A percentile compares a stretch with the other conserved stretches of the same genome.
phyloP scores from a whole-genome alignment of 2,888 invertebrate genomes.

The Geotrupes spiniger region DNA sequence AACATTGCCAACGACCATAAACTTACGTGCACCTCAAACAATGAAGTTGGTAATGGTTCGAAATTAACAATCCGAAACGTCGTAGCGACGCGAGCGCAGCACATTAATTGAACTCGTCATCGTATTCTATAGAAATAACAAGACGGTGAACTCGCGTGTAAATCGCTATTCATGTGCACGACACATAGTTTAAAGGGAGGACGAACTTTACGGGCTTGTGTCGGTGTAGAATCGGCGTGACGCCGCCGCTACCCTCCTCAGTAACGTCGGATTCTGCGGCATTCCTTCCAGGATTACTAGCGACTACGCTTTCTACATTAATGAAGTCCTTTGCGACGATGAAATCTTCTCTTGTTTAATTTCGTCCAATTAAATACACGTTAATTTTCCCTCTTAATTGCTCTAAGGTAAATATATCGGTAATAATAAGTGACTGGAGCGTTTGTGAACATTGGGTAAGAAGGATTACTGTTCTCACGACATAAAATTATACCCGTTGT shows the following conservation, averaged over 20 bases:
- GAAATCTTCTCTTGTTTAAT: conserved; percentile 6
- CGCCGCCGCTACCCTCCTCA: conserved; percentile 8
- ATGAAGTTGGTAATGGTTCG: too few species aligned
- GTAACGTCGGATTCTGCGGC: conserved; percentile 26
- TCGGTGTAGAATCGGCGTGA: not conserved
- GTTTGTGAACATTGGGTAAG: too few species aligned
- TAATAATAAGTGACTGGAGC: too few species aligned
- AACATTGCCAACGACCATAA: too few species aligned
- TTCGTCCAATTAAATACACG: conserved; percentile 3
- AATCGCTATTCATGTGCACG: conserved; percentile 29
- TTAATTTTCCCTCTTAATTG: not conserved
- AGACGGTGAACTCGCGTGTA: conserved; percentile 29
- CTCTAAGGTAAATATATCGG: too few species aligned
- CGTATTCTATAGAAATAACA: conserved; percentile 33
- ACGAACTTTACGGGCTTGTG: conserved; percentile 24
- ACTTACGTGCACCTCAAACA: too few species aligned
- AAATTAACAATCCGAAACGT: too few species aligned
- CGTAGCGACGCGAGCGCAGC: too few species aligned
- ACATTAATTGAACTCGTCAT: conserved; percentile 18
- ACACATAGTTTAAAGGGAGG: conserved; percentile 29
- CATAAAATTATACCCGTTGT: too few species aligned
- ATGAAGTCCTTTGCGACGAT: conserved; percentile 18
- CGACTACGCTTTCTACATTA: conserved; percentile 24
- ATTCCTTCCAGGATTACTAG: conserved; percentile 28
- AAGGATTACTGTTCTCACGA: too few species aligned